These are phyloP conservation scores for Forficula auricularia DNA, from an alignment of 1,140 invertebrate species.

Conservation along the genomic window DNA sequence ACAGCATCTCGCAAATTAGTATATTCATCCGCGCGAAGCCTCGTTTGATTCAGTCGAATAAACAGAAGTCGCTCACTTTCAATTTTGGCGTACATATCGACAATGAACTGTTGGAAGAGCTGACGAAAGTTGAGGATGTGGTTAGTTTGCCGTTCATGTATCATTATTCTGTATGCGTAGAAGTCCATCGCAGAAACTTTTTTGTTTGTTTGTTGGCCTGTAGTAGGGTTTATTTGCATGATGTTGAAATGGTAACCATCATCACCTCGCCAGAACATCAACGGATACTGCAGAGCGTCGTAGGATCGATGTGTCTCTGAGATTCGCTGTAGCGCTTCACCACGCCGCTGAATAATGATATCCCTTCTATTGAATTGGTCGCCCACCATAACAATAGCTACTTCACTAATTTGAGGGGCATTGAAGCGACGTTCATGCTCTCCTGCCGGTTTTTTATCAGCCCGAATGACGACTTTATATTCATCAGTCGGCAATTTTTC, in stretches of 20 bases:
- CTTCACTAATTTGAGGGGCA: too few relatives aligned
- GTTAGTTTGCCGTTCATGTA: constrained; percentile 22
- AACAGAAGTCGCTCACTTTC: constrained; percentile 22
- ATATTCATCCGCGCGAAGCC: constrained; percentile 21
- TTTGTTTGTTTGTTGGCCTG: constrained; percentile 15
- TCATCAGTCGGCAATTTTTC: too few relatives aligned
- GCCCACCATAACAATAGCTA: too few relatives aligned
- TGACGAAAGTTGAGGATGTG: constrained; percentile 20
- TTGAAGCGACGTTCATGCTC: too few relatives aligned
- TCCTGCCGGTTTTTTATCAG: too few relatives aligned
- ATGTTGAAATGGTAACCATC: constrained; percentile 24
- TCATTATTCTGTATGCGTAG: constrained; percentile 25
- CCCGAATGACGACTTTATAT: too few relatives aligned
- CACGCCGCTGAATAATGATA: too few relatives aligned
- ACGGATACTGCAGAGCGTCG: too few relatives aligned
- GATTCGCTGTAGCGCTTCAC: constrained; percentile 15
- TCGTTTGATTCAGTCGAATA: constrained; percentile 19
- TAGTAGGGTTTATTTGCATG: constrained; percentile 16
- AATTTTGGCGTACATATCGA: constrained; percentile 23
- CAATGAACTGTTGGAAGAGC: constrained; percentile 24
- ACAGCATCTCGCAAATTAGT: constrained; percentile 17
- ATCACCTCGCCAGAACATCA: constrained; percentile 27
- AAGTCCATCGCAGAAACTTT: constrained; percentile 24
- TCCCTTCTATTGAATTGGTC: too few relatives aligned
- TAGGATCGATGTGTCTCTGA: constrained; percentile 22